Evolutionary conservation across 2,113 vertebrate species (phyloP).

Genomic region (Neogobius melanostomus): DNA sequence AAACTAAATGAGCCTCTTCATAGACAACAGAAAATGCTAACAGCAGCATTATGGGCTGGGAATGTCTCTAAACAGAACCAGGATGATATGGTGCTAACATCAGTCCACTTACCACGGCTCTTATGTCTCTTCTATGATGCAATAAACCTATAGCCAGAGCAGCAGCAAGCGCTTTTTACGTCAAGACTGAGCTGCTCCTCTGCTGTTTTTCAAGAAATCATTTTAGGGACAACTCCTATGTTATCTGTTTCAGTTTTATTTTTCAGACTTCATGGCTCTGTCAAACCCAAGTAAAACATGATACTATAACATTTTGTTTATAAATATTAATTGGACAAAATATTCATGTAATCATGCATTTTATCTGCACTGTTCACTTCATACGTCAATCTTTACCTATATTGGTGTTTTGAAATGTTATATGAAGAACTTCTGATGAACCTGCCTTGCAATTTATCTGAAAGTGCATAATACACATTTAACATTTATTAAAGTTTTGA

Average conservation of each 20-base stretch:
- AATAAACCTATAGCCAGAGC: constrained; percentile 28
- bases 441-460: too few species aligned
- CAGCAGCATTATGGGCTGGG: constrained; percentile 27
- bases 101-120: constrained; percentile 24
- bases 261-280: neutral
- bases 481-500: too few species aligned
- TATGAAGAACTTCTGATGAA: too few species aligned
- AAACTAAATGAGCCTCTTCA: constrained; percentile 23
- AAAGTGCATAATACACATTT: too few species aligned
- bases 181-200: neutral
- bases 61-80: constrained; percentile 34
- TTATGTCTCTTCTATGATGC: constrained; percentile 17
- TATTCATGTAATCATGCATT: too few species aligned
- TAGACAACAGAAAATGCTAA: constrained; percentile 31
- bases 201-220: constrained; percentile 9
- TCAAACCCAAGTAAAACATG: neutral
- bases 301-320: neutral
- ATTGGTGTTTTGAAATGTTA: too few species aligned
- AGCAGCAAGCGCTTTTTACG: constrained; percentile 15
- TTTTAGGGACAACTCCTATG: neutral
- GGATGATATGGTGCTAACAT: constrained; percentile 23
- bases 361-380: too few species aligned
- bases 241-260: neutral
- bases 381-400: too few species aligned
- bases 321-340: too few species aligned